Evolutionary conservation across 2,888 invertebrate species (phyloP), one percentile per base, ranked within the genome.

Genomic region (Mycogona germanica): DNA sequence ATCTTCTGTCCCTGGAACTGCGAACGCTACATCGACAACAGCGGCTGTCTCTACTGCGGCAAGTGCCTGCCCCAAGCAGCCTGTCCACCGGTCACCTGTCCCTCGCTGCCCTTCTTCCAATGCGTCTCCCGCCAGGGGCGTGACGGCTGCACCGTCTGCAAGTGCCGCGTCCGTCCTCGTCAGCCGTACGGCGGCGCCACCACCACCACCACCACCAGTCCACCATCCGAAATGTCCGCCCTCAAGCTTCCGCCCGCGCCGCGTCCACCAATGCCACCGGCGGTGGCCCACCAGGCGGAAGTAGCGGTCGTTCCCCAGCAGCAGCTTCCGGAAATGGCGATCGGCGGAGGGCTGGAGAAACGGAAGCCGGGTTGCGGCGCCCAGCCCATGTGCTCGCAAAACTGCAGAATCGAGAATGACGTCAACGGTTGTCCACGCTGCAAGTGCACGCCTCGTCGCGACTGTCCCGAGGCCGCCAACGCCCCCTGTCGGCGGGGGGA

Each of bases 11-110:
- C 46, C 2, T 53, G 47, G 35, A 47, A 35, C 47, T 53, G 53
- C 47, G 53, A 45, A 38, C 53, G 53, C 21, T 53, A 47, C 47
- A 44, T 53, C 47, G 53, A 53, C 47, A 28, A 17, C 25, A 35
- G 25, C 47, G 53, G 53, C 2, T 53, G 53, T 21, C 12, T 53
- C 14, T 53, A 25, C 35, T 53, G 53, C 47, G 53, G 53, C 23
- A 19, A 29, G 19, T 53, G 53, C 47, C 25, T 25, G 12, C 28
- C 9, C 25, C 17, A 28, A 29, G 28, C n/a, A 23, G 19, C 2
- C 25, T 47, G 46, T 49, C 53, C 46, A 12, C 17, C 25, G 14
- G 29, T 47, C 38, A 53, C 23, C n/a, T 53, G 53, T 19, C 53
- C 53, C 30, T 37, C 25, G 17, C 19, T 37, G 19, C 45, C 45